Percentiles rank a stretch among this genome's conserved stretches.
phyloP scores from a whole-genome alignment of 2,113 vertebrate genomes.

The Lathamus discolor region DNA sequence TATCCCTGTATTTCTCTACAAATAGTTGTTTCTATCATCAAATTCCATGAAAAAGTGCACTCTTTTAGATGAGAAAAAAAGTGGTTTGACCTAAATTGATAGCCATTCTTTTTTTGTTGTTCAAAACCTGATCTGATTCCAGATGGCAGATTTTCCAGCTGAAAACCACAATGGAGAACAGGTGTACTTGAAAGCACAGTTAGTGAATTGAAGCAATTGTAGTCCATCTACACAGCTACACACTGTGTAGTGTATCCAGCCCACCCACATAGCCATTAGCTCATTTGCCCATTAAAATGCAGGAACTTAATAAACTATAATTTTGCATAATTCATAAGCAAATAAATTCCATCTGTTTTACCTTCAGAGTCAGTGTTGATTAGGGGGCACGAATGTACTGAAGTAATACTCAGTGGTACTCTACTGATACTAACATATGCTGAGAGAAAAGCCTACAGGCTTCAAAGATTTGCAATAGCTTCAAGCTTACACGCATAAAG shows the following conservation, averaged over 20 bases:
- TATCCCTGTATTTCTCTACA: not conserved
- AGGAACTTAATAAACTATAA: slow-evolving; percentile 49
- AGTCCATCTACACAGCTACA: not conserved
- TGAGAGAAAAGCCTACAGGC: slow-evolving; percentile 15
- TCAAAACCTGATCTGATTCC: not conserved
- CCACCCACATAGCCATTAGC: not conserved
- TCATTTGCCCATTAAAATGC: slow-evolving; percentile 15
- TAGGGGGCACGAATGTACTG: not conserved
- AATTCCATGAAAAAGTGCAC: not conserved
- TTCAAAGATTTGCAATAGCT: not conserved
- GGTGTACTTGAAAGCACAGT: slow-evolving; percentile 13
- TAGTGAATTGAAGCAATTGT: not conserved
- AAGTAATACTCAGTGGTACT: not conserved
- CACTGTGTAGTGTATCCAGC: not conserved
- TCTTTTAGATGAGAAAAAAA: not conserved
- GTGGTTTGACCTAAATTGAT: not conserved
- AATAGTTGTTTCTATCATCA: not conserved
- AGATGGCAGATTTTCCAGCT: slow-evolving; percentile 43
- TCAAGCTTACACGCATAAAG: not conserved
- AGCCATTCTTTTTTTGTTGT: not conserved
- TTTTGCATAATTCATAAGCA: slow-evolving; percentile 48
- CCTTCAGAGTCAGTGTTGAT: slow-evolving; percentile 19
- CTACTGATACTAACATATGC: slow-evolving; percentile 4
- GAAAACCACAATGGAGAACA: slow-evolving; percentile 38
- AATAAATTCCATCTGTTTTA: slow-evolving; percentile 53